These are phyloP conservation scores for Bungarus multicinctus DNA, from an alignment of 2,113 vertebrate species.

Conservation along the genomic window DNA sequence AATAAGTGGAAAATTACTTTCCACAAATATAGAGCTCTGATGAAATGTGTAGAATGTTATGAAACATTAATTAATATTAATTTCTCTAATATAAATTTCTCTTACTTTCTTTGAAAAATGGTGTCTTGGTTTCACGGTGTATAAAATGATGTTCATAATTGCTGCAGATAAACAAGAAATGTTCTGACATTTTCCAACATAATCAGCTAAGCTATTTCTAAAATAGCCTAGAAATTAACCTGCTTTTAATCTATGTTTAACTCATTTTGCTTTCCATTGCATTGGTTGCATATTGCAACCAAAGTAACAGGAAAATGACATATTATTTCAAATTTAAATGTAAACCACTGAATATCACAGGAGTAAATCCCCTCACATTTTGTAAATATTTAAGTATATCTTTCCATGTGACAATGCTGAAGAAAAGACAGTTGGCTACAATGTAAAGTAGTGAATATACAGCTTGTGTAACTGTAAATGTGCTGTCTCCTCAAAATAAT, in stretches of 20 bases:
- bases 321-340: background rate
- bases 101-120: background rate
- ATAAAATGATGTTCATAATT: background rate
- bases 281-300: background rate
- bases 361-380: too few relatives aligned
- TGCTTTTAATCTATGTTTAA: background rate
- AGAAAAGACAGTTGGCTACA: too few relatives aligned
- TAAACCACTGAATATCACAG: background rate
- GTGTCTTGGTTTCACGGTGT: background rate
- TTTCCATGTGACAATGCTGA: too few relatives aligned
- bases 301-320: background rate
- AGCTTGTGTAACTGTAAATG: too few relatives aligned
- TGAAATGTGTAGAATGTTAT: background rate
- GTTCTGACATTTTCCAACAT: background rate
- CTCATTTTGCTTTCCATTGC: background rate
- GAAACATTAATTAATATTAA: background rate
- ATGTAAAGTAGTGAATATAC: too few relatives aligned
- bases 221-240: constrained; percentile 1
- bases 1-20: background rate
- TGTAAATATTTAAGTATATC: too few relatives aligned
- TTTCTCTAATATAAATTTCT: background rate
- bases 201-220: background rate
- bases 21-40: background rate
- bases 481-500: too few relatives aligned
- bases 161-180: background rate